These are phyloP conservation scores for Leucoma salicis DNA, from an alignment of 2,888 invertebrate species.

Conservation along the genomic window DNA sequence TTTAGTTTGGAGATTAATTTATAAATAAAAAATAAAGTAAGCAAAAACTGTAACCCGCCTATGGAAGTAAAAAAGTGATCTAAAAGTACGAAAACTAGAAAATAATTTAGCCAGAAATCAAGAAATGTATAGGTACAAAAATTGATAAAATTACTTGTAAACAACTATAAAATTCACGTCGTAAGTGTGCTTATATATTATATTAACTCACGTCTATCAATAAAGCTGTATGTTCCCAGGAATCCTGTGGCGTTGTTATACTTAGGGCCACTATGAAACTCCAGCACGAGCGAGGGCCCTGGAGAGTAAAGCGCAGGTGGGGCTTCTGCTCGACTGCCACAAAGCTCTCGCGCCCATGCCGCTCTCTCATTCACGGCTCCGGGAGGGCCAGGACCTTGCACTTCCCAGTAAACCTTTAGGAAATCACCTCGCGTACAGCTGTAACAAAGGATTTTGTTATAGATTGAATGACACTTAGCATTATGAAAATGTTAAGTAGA, in stretches of 20 bases:
- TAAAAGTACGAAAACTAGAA: no score
- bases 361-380: constrained; percentile 89
- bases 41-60: no score
- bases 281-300: constrained; percentile 87
- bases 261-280: constrained; percentile 85
- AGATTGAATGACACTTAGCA: no score
- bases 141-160: no score
- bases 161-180: no score
- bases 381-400: constrained; percentile 86
- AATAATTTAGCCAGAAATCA: no score
- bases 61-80: no score
- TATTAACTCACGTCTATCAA: constrained; percentile 89
- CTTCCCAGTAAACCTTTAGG: constrained; percentile 90
- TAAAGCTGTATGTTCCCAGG: constrained; percentile 88
- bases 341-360: constrained; percentile 87
- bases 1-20: no score
- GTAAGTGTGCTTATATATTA: no score
- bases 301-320: constrained; percentile 89
- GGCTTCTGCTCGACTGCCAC: constrained; percentile 85
- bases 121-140: no score
- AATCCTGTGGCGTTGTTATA: constrained; percentile 85
- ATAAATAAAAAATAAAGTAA: no score
- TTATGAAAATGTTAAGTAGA: no score
- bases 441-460: constrained; percentile 76
- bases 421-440: constrained; percentile 89